Conservation (phyloP, 2,888 invertebrate genomes). For the Pristionchus mayeri region DNA sequence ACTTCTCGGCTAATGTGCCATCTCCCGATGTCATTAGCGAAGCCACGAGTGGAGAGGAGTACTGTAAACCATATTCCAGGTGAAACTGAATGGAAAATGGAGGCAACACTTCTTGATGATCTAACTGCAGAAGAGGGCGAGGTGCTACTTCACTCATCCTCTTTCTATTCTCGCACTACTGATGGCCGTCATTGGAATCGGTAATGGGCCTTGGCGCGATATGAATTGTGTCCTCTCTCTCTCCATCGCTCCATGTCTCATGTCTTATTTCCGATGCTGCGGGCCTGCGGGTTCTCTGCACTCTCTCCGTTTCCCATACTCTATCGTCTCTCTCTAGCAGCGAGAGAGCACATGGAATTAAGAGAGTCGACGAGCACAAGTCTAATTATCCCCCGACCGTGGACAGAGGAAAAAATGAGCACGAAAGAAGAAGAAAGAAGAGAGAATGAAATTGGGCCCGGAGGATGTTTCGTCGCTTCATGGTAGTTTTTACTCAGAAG, state of each 20-base stretch:
- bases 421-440: background rate
- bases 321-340: background rate
- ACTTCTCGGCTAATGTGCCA: too few relatives aligned
- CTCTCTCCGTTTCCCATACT: background rate
- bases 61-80: too few relatives aligned
- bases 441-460: background rate
- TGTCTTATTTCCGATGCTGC: conserved; percentile 32
- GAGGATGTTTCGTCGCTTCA: background rate
- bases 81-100: too few relatives aligned
- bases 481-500: background rate
- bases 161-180: too few relatives aligned
- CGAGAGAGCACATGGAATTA: background rate
- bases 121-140: too few relatives aligned
- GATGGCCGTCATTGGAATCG: background rate
- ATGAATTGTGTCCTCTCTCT: conserved; percentile 24
- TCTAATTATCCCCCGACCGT: conserved; percentile 15
- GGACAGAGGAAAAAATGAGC: conserved; percentile 32
- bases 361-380: background rate
- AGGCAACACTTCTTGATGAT: too few relatives aligned
- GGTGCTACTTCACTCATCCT: too few relatives aligned
- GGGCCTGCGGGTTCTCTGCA: background rate
- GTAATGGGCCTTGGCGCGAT: background rate
- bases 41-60: too few relatives aligned
- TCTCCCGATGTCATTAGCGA: too few relatives aligned
- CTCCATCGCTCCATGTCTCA: conserved; percentile 9